Conservation (phyloP, 2,797 vertebrate genomes). For the Xiphophorus birchmanni region DNA sequence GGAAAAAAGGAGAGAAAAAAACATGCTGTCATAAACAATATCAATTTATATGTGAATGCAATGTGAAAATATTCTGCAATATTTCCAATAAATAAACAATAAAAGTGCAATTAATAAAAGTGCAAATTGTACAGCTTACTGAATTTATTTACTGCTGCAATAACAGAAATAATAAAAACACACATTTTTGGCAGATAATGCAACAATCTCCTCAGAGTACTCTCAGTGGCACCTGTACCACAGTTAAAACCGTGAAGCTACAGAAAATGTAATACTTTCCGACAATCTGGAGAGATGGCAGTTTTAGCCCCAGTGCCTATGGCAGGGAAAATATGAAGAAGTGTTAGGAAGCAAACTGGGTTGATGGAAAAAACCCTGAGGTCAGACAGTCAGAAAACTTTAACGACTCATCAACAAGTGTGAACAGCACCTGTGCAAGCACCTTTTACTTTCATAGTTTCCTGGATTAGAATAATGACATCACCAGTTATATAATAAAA, state of each 20-base stretch:
- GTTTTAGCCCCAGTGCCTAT: neutral
- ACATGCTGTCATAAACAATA: too few species aligned
- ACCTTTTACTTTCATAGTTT: neutral
- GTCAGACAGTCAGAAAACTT: neutral
- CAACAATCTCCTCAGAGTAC: neutral
- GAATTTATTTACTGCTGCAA: neutral
- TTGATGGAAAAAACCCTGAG: neutral
- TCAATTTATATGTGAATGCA: neutral
- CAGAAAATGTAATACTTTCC: neutral
- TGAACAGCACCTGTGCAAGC: neutral
- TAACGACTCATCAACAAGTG: neutral
- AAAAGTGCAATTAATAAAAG: neutral
- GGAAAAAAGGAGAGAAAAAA: too few species aligned
- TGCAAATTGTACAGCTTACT: neutral
- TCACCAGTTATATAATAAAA: neutral
- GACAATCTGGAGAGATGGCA: neutral
- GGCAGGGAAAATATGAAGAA: neutral
- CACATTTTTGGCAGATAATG: neutral
- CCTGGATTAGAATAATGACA: too few species aligned
- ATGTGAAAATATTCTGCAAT: neutral
- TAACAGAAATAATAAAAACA: neutral
- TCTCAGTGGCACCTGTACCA: neutral
- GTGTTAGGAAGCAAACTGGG: neutral
- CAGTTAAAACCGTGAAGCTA: neutral
- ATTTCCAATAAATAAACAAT: neutral